These are phyloP conservation scores for Tor tambroides DNA, from an alignment of 2,113 vertebrate species.

Conservation along the genomic window DNA sequence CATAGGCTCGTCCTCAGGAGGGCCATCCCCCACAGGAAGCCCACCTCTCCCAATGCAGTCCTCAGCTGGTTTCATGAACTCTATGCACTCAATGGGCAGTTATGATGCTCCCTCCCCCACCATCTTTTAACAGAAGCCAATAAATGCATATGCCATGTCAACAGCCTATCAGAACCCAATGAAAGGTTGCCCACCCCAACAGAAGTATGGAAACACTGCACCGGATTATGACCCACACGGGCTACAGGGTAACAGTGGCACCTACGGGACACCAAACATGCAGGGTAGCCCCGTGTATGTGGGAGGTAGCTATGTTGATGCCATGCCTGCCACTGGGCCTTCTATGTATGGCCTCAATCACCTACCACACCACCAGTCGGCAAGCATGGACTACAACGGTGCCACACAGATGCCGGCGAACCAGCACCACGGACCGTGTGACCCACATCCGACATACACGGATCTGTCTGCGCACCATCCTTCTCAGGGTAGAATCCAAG, in stretches of 20 bases:
- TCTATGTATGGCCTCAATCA: conserved; percentile 96
- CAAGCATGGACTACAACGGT: conserved; percentile 93
- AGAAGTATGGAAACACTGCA: conserved; percentile 87
- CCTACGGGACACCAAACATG: conserved; percentile 86
- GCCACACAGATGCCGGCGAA: conserved; percentile 82
- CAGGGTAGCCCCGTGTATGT: conserved; percentile 95
- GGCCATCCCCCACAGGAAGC: conserved; percentile 90
- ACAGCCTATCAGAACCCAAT: conserved; percentile 88
- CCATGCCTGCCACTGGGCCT: conserved; percentile 87
- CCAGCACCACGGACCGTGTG: conserved; percentile 94
- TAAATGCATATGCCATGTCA: conserved; percentile 92
- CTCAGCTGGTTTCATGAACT: conserved; percentile 89
- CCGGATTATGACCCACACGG: conserved; percentile 92
- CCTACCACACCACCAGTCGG: conserved; percentile 89
- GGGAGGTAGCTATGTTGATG: conserved; percentile 90
- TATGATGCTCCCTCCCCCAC: conserved; percentile 92
- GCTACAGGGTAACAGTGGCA: conserved; percentile 85
- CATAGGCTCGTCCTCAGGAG: conserved; percentile 91
- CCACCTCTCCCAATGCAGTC: conserved; percentile 93
- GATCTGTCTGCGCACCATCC: conserved; percentile 95
- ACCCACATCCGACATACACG: conserved; percentile 89
- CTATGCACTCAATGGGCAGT: conserved; percentile 89
- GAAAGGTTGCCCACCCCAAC: conserved; percentile 89
- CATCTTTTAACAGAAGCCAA: conserved; percentile 90
- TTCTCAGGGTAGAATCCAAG: conserved; percentile 99